Conservation (phyloP, 2,888 invertebrate genomes). For the Polyommatus iphigenia region DNA sequence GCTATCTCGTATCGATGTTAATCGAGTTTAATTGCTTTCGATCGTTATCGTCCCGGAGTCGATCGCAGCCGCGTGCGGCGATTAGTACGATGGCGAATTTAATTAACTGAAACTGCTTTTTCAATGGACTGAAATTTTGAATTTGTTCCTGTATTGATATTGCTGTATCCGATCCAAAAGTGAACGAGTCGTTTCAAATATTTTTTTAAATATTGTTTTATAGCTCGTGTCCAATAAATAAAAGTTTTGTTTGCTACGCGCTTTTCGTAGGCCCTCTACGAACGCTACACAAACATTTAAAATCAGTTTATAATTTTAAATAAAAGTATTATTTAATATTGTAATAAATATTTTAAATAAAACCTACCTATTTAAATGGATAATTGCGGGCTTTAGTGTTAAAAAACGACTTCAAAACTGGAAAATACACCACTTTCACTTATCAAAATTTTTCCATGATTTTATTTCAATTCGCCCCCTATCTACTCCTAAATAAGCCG, state of each 20-base stretch:
- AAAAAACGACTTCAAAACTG: no score
- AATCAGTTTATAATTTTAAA: background rate
- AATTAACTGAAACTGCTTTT: constrained; percentile 32
- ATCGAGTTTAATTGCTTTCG: constrained; percentile 36
- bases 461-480: background rate
- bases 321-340: no score
- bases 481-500: background rate
- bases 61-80: background rate
- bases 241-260: background rate
- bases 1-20: constrained; percentile 32
- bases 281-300: background rate
- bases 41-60: constrained; percentile 34
- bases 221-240: background rate
- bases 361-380: no score
- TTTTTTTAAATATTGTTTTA: background rate
- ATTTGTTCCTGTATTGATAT: background rate
- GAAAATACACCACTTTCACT: background rate
- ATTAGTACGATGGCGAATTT: constrained; percentile 30
- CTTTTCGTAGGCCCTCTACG: constrained; percentile 5
- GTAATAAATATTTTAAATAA: no score
- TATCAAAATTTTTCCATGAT: background rate
- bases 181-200: background rate
- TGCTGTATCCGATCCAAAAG: background rate
- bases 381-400: no score
- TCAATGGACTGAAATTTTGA: constrained; percentile 11